Evolutionary conservation across 2,797 vertebrate species (phyloP), one percentile per base, ranked within the genome.

Genomic region (Sebastes taczanowskii): DNA sequence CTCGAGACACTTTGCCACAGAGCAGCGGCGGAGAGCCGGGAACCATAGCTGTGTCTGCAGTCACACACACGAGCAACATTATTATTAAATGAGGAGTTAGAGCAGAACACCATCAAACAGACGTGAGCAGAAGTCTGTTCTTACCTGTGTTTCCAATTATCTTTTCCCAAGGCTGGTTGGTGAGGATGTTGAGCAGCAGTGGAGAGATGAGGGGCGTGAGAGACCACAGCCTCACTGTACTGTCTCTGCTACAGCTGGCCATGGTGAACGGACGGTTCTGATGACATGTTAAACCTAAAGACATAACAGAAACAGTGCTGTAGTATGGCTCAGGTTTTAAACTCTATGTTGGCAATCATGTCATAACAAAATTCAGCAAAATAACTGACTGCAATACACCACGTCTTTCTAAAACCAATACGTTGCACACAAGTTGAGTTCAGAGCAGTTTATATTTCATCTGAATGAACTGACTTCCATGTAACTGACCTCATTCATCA

Each of bases 191-290:
- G 61, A 99, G 96, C 85, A 97, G 96, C 72, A 99, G 93, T 18
- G 97, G 96, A 6, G 95, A 94, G 82, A 98, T 96, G 77, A 99
- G 95, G 2, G 98, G 96, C 0, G 96, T 95, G 80, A 99, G 87
- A 3, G 98, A 99, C 98, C 98, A 99, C 22, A 99, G 96, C 72
- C 98, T 95, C 85, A 99, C 98, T 1, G 98, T 99, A 11, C 98
- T 99, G 92, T 99, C 98, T 64, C 98, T 96, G 81, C 98, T 99
- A 69, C 98, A 99, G 81, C 98, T 99, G 4, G 98, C 98, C 98
- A 99, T 97, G 16, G 97, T 99, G 93, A 99, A 99, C 0, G 98
- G 98, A 38, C 96, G 96, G 68, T 89, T 97, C 30, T 98, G 97
- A 69, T 99, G 98, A 75, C 97, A 99, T 0, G 98, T 97, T 79